A percentile compares a stretch with the other conserved stretches of the same genome.
phyloP scores from a whole-genome alignment of 2,797 vertebrate genomes.

The Neosalanx taihuensis region DNA sequence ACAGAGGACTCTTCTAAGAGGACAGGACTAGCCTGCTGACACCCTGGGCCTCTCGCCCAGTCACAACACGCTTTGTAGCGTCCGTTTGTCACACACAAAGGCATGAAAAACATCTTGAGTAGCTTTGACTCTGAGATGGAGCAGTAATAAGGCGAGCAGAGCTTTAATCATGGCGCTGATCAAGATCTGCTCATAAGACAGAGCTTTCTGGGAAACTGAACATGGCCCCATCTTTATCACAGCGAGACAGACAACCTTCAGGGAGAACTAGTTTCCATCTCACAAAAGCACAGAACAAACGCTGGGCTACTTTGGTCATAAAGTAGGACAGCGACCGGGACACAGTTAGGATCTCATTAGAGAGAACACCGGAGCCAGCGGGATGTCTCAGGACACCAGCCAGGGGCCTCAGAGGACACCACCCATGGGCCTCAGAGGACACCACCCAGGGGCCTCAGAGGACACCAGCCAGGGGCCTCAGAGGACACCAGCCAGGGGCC shows the following conservation, averaged over 20 bases:
- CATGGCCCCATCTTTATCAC: conserved; percentile 32
- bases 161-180: conserved; percentile 29
- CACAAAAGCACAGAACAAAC: conserved; percentile 38
- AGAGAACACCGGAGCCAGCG: conserved; percentile 40
- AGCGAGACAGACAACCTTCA: conserved; percentile 23
- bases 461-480: too few species aligned
- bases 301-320: conserved; percentile 18
- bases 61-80: not conserved
- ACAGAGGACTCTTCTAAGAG: not conserved
- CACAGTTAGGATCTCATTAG: conserved; percentile 60
- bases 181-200: conserved; percentile 26
- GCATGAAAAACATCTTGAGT: not conserved
- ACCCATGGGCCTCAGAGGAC: too few species aligned
- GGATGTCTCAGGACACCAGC: not conserved
- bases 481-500: too few species aligned
- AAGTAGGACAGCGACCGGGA: conserved; percentile 26
- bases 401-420: too few species aligned
- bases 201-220: conserved; percentile 20
- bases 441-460: too few species aligned
- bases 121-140: not conserved
- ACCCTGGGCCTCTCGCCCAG: not conserved
- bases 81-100: not conserved
- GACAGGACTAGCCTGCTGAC: not conserved
- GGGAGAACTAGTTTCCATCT: conserved; percentile 20
- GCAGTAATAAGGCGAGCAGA: not conserved